Percentiles rank a stretch among this genome's conserved stretches.
These are phyloP conservation scores for Drosophila fuyamai DNA, from an alignment of 1,140 invertebrate genomes.

Conservation along the genomic window DNA sequence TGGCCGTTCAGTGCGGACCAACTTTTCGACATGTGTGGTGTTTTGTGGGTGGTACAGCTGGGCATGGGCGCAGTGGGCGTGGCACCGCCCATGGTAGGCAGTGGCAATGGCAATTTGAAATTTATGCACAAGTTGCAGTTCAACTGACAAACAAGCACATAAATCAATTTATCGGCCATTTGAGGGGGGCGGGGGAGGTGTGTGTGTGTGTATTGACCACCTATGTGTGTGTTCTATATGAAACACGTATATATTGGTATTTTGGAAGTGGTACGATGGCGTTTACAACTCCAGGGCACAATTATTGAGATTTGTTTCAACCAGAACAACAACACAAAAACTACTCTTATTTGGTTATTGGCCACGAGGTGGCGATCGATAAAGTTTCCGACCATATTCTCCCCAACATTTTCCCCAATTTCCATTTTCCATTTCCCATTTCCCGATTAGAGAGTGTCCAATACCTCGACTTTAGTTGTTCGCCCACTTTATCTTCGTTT, in stretches of 20 bases:
- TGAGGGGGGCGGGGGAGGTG: not conserved
- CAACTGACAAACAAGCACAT: conserved; percentile 77
- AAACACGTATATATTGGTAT: not conserved
- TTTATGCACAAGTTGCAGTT: conserved; percentile 79
- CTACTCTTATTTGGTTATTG: conserved; percentile 31
- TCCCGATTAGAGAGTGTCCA: conserved; percentile 7
- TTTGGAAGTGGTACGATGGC: conserved; percentile 1
- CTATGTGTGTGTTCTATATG: conserved; percentile 5
- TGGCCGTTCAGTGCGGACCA: conserved; percentile 5
- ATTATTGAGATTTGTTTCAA: conserved; percentile 71
- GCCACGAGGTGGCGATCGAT: conserved; percentile 43
- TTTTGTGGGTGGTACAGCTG: not conserved
- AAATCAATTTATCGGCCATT: conserved; percentile 75
- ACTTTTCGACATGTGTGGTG: conserved; percentile 39
- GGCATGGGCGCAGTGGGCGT: conserved; percentile 6
- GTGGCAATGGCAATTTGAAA: conserved; percentile 59
- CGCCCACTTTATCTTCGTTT: conserved; percentile 6
- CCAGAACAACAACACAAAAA: conserved; percentile 48
- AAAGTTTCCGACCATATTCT: conserved; percentile 18
- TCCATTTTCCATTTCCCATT: not conserved
- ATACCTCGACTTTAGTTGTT: not conserved
- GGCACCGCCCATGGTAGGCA: conserved; percentile 33
- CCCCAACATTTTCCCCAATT: not conserved
- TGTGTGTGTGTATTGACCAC: conserved; percentile 10
- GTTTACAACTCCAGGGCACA: conserved; percentile 56